phyloP scores from a whole-genome alignment of 1,140 invertebrate genomes.

The Chionoecetes opilio region DNA sequence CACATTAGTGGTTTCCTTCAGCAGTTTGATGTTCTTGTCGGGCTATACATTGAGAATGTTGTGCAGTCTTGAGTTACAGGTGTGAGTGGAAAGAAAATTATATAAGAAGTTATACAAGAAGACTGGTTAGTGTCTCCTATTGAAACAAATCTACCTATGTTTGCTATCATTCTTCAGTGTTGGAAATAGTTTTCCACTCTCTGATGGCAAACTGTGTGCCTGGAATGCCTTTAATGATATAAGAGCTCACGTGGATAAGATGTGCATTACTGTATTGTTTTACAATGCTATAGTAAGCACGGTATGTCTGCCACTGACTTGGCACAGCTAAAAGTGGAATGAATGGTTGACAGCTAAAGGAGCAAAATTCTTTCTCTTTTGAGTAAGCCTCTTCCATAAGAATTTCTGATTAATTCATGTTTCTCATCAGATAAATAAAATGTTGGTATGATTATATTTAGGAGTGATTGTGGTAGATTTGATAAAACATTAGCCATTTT shows the following conservation, averaged over 20 bases:
- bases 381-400: no score
- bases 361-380: no score
- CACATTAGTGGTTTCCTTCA: not conserved
- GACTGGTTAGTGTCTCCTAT: not conserved
- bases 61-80: not conserved
- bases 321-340: not conserved
- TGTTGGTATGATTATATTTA: no score
- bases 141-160: not conserved
- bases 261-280: not conserved
- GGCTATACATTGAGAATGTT: not conserved
- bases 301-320: conserved; percentile 14
- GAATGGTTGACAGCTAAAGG: not conserved
- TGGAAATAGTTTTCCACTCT: not conserved
- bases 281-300: not conserved
- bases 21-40: not conserved
- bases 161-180: not conserved
- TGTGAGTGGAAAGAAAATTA: not conserved
- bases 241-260: not conserved
- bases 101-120: not conserved
- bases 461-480: no score
- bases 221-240: not conserved
- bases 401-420: no score
- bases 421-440: no score
- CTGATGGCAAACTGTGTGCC: not conserved
- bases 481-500: no score